Conservation (phyloP, 2,113 vertebrate genomes). For the Cepphus grylle region DNA sequence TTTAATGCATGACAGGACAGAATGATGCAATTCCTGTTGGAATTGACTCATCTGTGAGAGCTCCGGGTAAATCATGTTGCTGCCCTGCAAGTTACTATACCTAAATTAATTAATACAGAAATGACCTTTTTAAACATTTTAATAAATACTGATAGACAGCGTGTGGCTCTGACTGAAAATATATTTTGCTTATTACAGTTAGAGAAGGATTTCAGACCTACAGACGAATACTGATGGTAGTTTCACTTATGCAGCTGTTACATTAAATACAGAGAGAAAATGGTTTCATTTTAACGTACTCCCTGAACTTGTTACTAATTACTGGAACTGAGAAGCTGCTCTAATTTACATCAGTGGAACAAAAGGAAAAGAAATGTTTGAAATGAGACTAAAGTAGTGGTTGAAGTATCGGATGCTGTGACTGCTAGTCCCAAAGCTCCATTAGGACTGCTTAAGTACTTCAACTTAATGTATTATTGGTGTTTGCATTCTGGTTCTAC, state of each 20-base stretch:
- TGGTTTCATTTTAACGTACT: background rate
- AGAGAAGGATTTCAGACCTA: background rate
- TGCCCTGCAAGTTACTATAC: background rate
- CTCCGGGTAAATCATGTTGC: background rate
- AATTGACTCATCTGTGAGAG: slow-evolving; percentile 22
- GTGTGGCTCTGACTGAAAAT: background rate
- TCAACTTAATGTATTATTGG: background rate
- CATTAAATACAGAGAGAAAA: background rate
- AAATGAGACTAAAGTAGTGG: background rate
- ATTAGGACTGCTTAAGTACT: background rate
- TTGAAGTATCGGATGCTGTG: background rate
- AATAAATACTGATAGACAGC: background rate
- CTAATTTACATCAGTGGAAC: background rate
- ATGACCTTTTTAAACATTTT: background rate
- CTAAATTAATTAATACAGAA: background rate
- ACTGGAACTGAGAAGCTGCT: background rate
- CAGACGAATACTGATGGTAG: background rate
- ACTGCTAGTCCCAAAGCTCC: background rate
- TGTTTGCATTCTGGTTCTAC: background rate
- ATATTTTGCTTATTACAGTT: background rate
- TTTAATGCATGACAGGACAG: background rate
- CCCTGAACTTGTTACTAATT: background rate
- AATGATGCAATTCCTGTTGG: slow-evolving; percentile 48
- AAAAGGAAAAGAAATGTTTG: background rate
- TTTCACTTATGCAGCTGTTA: background rate